Percentiles rank a stretch among this genome's conserved stretches.
These are phyloP conservation scores for Pantherophis guttatus DNA, from an alignment of 2,113 vertebrate genomes.

Conservation along the genomic window DNA sequence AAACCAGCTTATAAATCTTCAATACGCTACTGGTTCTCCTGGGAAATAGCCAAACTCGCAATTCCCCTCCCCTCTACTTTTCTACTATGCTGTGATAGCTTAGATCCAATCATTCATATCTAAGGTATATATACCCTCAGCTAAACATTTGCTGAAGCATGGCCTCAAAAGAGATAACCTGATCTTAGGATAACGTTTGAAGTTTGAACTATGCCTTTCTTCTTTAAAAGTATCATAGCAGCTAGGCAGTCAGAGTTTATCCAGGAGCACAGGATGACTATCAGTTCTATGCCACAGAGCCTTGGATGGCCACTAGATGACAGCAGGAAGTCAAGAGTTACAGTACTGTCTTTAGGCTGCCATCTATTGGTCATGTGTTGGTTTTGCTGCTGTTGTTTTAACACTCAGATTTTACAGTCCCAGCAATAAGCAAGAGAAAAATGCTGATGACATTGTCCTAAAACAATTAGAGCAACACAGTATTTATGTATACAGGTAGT, in stretches of 20 bases:
- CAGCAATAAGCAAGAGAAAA: neutral
- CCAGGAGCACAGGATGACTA: neutral
- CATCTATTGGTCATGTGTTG: neutral
- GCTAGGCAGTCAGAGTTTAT: neutral
- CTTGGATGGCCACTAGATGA: neutral
- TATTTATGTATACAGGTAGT: neutral
- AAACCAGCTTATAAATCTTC: slow-evolving; percentile 51
- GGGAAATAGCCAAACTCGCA: slow-evolving; percentile 26
- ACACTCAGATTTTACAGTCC: neutral
- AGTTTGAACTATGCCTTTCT: slow-evolving; percentile 46
- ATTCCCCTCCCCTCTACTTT: slow-evolving; percentile 25
- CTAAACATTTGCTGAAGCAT: slow-evolving; percentile 46
- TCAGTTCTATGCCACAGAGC: neutral
- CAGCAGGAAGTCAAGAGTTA: neutral
- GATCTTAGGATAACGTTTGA: slow-evolving; percentile 37
- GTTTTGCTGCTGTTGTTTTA: neutral
- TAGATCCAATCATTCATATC: slow-evolving; percentile 38
- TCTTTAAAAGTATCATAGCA: slow-evolving; percentile 33
- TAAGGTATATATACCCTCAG: slow-evolving; percentile 41
- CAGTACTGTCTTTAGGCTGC: neutral
- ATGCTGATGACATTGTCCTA: neutral
- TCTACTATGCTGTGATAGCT: slow-evolving; percentile 32
- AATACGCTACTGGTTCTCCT: slow-evolving; percentile 34
- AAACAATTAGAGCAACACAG: neutral
- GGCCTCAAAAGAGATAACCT: slow-evolving; percentile 53